Evolutionary conservation across 2,113 vertebrate genomes (phyloP).

Genomic region (Strix uralensis): DNA sequence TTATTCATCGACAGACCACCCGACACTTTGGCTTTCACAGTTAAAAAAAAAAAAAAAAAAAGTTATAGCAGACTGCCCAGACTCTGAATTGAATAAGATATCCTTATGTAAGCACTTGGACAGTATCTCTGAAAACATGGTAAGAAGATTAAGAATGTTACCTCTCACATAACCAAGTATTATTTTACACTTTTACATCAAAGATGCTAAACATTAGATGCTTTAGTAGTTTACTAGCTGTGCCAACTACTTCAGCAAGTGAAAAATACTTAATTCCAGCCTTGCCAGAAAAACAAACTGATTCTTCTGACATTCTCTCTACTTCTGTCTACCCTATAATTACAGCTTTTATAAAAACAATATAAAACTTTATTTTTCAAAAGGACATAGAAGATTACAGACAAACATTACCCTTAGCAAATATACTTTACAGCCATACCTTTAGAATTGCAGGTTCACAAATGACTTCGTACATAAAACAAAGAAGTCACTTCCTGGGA

Average conservation of each 20-base stretch:
- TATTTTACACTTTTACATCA: slow-evolving; percentile 22
- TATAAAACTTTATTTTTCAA: neutral
- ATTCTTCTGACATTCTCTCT: neutral
- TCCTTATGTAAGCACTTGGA: slow-evolving; percentile 5
- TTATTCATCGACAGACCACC: slow-evolving; percentile 7
- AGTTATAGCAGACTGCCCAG: neutral
- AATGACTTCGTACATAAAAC: neutral
- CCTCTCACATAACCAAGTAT: slow-evolving; percentile 13
- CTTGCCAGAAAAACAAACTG: neutral
- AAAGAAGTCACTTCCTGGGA: too few relatives aligned
- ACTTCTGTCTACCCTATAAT: neutral
- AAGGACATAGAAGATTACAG: neutral
- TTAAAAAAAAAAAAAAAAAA: neutral
- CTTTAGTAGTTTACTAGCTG: neutral
- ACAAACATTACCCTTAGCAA: neutral
- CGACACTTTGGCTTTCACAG: neutral
- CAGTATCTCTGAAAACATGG: neutral
- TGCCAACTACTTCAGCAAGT: neutral
- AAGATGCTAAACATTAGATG: neutral
- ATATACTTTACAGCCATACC: neutral
- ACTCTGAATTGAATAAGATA: neutral
- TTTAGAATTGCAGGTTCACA: neutral
- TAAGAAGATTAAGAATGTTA: slow-evolving; percentile 40
- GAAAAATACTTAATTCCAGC: neutral
- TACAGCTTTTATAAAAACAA: neutral